phyloP scores from a whole-genome alignment of 23 tunicate species.

The Ascidia mentula region DNA sequence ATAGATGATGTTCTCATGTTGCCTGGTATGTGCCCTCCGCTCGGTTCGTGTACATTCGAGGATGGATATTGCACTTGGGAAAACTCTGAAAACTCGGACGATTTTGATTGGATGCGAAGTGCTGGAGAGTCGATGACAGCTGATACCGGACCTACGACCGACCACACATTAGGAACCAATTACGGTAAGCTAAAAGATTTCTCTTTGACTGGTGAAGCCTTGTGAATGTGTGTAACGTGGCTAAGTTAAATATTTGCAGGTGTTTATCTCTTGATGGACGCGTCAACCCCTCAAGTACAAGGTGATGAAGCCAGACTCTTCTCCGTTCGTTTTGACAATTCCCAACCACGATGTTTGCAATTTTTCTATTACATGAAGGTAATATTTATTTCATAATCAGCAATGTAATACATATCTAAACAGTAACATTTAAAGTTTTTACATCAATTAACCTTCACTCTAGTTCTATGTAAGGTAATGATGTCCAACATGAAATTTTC shows the following conservation, averaged over 20 bases:
- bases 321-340: conserved; percentile 81
- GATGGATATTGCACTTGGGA: conserved; percentile 90
- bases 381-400: too few species aligned
- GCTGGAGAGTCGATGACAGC: conserved; percentile 85
- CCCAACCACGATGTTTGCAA: conserved; percentile 78
- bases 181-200: conserved; percentile 77
- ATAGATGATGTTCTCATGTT: conserved; percentile 73
- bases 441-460: too few species aligned
- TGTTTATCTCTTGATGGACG: conserved; percentile 83
- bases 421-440: too few species aligned
- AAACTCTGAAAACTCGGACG: conserved; percentile 79
- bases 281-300: conserved; percentile 88
- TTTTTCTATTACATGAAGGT: conserved; percentile 87
- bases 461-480: too few species aligned
- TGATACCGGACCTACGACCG: conserved; percentile 74
- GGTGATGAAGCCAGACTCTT: conserved; percentile 79
- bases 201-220: too few species aligned
- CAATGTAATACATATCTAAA: too few species aligned
- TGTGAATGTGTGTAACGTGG: too few species aligned
- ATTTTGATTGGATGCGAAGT: conserved; percentile 88
- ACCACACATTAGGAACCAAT: conserved; percentile 89
- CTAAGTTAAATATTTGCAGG: conserved; percentile 41
- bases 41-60: conserved; percentile 88
- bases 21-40: conserved; percentile 84
- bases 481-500: too few species aligned